A percentile compares a stretch with the other conserved stretches of the same genome.
Conservation (phyloP, 2,797 vertebrate species). For the Pipistrellus nathusii region DNA sequence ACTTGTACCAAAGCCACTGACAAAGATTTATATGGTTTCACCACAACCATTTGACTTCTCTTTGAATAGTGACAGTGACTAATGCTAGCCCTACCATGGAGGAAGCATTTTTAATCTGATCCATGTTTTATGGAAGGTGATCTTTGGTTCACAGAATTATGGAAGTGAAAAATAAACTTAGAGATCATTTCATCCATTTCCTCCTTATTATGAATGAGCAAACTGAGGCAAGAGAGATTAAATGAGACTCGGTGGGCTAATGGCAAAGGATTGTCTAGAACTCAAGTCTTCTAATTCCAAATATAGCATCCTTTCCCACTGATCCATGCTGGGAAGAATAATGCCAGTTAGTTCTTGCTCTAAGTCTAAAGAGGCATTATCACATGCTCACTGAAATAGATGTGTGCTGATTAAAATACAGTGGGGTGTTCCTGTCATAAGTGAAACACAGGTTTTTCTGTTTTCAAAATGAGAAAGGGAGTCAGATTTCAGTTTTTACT, state of each 20-base stretch:
- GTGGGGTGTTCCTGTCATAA: constrained; percentile 64
- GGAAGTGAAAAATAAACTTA: constrained; percentile 51
- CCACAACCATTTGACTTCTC: constrained; percentile 78
- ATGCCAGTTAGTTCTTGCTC: constrained; percentile 74
- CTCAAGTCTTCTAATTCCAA: neutral
- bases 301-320: neutral
- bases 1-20: constrained; percentile 81
- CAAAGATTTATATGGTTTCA: constrained; percentile 86
- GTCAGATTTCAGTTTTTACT: constrained; percentile 8
- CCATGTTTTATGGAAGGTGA: constrained; percentile 78
- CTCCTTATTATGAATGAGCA: constrained; percentile 45
- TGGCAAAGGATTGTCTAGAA: constrained; percentile 15
- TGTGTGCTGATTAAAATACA: constrained; percentile 69
- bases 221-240: neutral
- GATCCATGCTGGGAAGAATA: neutral
- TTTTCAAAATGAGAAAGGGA: constrained; percentile 11
- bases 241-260: neutral
- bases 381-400: constrained; percentile 71
- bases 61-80: constrained; percentile 84
- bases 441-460: constrained; percentile 18
- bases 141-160: constrained; percentile 68
- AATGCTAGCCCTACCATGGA: constrained; percentile 77
- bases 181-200: neutral
- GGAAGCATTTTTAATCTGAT: constrained; percentile 79
- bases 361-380: constrained; percentile 70